A percentile compares a stretch with the other conserved stretches of the same genome.
phyloP scores from a whole-genome alignment of 2,797 vertebrate species.

The Ambastaia sidthimunki region DNA sequence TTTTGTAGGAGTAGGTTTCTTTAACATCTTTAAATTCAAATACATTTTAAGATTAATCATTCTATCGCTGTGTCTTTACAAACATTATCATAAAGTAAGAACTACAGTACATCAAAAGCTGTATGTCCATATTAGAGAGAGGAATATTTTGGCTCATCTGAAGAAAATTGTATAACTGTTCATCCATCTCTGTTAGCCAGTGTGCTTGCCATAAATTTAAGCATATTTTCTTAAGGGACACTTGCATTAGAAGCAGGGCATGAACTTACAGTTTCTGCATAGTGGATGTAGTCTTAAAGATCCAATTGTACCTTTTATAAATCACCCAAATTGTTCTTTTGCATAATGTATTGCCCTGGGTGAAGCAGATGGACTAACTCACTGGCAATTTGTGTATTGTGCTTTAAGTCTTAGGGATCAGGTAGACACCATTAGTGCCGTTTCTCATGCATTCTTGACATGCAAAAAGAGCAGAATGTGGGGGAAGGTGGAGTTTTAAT shows the following conservation, averaged over 20 bases:
- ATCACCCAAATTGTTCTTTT: conserved; percentile 54
- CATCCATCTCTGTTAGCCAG: conserved; percentile 12
- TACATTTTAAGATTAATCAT: too few relatives aligned
- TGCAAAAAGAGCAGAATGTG: conserved; percentile 34
- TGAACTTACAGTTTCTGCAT: conserved; percentile 23
- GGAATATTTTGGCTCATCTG: not conserved
- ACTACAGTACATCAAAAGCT: not conserved
- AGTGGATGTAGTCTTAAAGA: conserved; percentile 45
- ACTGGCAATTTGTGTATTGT: conserved; percentile 40
- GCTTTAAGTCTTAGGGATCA: conserved; percentile 53
- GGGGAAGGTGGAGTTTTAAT: conserved; percentile 29
- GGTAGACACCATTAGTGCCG: conserved; percentile 44
- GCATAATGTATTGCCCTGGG: conserved; percentile 54
- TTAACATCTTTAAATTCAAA: too few relatives aligned
- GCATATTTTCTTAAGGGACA: too few relatives aligned
- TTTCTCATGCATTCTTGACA: conserved; percentile 13
- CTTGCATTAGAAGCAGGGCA: conserved; percentile 28
- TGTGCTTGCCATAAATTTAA: too few relatives aligned
- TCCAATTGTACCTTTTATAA: conserved; percentile 51
- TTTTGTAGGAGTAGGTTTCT: too few relatives aligned
- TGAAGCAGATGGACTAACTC: conserved; percentile 51
- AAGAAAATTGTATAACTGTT: conserved; percentile 3
- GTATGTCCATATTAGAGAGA: not conserved
- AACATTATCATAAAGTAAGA: not conserved
- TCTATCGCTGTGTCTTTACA: not conserved